Base-by-base conservation (phyloP, 2,113 vertebrate species). In the Laticauda laticaudata region DNA sequence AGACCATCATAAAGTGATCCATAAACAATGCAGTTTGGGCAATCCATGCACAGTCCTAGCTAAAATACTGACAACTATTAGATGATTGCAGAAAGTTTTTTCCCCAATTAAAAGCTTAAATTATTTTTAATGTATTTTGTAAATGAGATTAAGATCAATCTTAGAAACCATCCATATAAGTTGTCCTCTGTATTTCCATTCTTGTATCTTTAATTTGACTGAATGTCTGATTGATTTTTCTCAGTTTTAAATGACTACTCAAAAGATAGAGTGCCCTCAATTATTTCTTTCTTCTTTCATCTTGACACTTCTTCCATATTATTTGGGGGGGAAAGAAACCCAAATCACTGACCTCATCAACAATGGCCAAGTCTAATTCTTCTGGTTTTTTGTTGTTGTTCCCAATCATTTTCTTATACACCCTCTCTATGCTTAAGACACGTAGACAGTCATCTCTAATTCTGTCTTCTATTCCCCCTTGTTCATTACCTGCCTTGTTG, bases 371-470 rank as follows among this genome's bases (percentile, higher is more conserved):
- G 43, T 56, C 75, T 75, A 43, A 53, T 3, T 3, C 23, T 4
- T 2, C 21, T 21, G 8, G 2, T 23, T 39, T 90, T 39, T 39
- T 90, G 14, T 91, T n/a, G 18, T 0, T 0, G 34, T 91, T 56
- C 20, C 45, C 90, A 15, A 87, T 88, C 39, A 92, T 86, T 94
- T 92, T 51, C 26, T 91, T 91, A 55, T 64, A 54, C 56, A 64
- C 90, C 21, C 57, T 85, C 92, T 43, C 4, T 0, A 23, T 87
- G 64, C 51, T 91, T 20, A 43, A 81, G 86, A 92, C 89, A 0
- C 20, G 56, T 29, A 14, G 6, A 86, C 51, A 93, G 0, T 87
- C 0, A 21, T 51, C 92, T 92, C 59, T 89, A 90, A 45, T 85
- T 55, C 4, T 2, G 0, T 20, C 87, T 93, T 26, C 29, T 59